phyloP scores from a whole-genome alignment of 2,113 vertebrate species.

The Emydura subglobosa region DNA sequence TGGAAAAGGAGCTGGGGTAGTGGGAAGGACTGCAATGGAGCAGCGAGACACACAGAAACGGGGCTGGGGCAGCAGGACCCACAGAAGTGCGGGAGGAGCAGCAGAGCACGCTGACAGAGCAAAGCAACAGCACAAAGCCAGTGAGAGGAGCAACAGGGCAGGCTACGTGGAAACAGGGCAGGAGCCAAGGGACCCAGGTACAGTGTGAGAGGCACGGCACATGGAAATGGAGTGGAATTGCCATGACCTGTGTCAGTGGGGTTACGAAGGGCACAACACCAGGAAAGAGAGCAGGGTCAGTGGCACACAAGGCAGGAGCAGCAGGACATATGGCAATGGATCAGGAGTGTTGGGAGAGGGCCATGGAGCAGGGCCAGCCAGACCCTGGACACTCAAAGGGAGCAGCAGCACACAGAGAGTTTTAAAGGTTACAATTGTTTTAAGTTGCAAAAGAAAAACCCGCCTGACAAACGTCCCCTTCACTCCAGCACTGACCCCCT shows the following conservation, averaged over 20 bases:
- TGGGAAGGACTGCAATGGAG: not conserved
- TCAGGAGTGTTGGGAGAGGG: not conserved
- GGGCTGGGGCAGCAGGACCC: not conserved
- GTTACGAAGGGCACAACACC: too few species aligned
- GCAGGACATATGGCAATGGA: not conserved
- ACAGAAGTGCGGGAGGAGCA: not conserved
- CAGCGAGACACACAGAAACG: not conserved
- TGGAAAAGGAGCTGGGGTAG: not conserved
- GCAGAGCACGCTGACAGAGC: not conserved
- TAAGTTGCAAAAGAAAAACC: not conserved
- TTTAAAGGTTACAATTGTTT: not conserved
- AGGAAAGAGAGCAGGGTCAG: not conserved
- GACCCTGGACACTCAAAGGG: not conserved
- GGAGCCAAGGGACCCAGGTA: not conserved
- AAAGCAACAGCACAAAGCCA: not conserved
- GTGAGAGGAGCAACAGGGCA: not conserved
- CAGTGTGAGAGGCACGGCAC: not conserved
- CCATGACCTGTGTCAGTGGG: not conserved
- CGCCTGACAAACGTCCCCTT: not conserved
- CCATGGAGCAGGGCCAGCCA: not conserved
- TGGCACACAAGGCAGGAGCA: not conserved
- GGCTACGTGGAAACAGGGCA: not conserved
- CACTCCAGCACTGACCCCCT: not conserved
- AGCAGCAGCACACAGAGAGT: fast-evolving
- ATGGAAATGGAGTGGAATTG: not conserved